Conservation (phyloP, 2,888 invertebrate genomes). For the Lottia gigantea region DNA sequence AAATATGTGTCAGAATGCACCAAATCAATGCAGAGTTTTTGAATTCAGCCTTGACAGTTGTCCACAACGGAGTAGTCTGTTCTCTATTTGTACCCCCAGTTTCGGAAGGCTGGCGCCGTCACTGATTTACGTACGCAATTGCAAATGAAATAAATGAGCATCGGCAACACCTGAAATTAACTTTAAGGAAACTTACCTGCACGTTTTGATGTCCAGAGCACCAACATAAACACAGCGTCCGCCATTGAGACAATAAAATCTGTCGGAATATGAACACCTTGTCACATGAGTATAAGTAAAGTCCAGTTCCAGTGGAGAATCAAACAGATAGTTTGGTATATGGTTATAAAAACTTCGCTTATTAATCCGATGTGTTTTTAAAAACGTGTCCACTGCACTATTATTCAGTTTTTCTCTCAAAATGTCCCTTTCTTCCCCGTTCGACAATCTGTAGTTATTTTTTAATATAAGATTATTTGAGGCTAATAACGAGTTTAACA, state of each 20-base stretch:
- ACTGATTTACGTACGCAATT: no score
- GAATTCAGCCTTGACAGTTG: no score
- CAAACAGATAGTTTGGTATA: neutral
- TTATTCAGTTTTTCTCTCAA: no score
- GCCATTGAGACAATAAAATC: constrained; percentile 52
- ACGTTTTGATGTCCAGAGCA: constrained; percentile 55
- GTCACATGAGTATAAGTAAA: constrained; percentile 47
- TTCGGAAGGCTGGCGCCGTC: no score
- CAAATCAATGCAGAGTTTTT: no score
- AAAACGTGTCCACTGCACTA: neutral
- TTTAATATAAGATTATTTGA: neutral
- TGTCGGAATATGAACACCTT: constrained; percentile 44
- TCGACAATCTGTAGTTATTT: neutral
- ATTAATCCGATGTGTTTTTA: neutral
- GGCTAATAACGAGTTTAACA: neutral
- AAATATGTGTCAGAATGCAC: no score
- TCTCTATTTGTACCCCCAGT: no score
- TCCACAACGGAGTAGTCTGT: no score
- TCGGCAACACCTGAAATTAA: no score
- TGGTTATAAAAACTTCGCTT: neutral
- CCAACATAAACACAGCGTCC: constrained; percentile 53
- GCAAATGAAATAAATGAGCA: no score
- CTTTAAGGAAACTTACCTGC: constrained; percentile 43
- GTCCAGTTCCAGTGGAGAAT: constrained; percentile 21
- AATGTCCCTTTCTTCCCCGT: no score